Evolutionary conservation across 2,113 vertebrate species (phyloP), one percentile per base, ranked within the genome.

Genomic region (Perca flavescens): DNA sequence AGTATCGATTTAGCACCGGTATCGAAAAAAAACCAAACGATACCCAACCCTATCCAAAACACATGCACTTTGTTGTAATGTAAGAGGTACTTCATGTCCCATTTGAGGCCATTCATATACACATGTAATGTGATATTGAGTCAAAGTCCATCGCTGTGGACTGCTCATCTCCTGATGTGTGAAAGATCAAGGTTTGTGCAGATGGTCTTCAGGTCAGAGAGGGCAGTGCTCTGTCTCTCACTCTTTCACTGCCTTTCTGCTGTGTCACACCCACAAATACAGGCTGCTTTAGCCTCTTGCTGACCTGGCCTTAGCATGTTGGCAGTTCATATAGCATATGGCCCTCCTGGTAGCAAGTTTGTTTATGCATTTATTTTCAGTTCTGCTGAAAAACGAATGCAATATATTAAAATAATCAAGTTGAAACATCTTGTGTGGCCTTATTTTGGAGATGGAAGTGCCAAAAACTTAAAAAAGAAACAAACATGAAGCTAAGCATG

Each of bases 251-350:
- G 17, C 63, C 62, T 75, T 40, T 63, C 50, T 47, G 66, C 75
- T 60, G 19, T 57, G 83, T 85, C 85, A 77, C 83, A 69, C 83
- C 46, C 74, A 46, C 78, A 70, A 49, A 61, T 31, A 52, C 84
- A 15, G 40, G 34, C 78, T 0, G 46, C 16, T 68, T 70, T 90
- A 84, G 88, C 86, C 88, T 85, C 72, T 73, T 75, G 71, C 77
- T 91, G 91, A 91, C 90, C 88, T 49, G 79, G 63, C 56, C 79
- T 72, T 80, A 83, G 83, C 85, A 83, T 83, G 72, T 43, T 28
- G 22, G 81, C 66, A 40, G 66, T 36, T 54, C 68, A 47, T 28
- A 40, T 14, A 65, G 47, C 74, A 68, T 74, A 58, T 76, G 58
- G 34, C 28, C 19, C 28, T 43, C 11, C 9, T 65, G 61, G 34